Evolutionary conservation across 2,797 vertebrate species (phyloP), one percentile per base, ranked within the genome.

Genomic region (Eulemur coronatus): DNA sequence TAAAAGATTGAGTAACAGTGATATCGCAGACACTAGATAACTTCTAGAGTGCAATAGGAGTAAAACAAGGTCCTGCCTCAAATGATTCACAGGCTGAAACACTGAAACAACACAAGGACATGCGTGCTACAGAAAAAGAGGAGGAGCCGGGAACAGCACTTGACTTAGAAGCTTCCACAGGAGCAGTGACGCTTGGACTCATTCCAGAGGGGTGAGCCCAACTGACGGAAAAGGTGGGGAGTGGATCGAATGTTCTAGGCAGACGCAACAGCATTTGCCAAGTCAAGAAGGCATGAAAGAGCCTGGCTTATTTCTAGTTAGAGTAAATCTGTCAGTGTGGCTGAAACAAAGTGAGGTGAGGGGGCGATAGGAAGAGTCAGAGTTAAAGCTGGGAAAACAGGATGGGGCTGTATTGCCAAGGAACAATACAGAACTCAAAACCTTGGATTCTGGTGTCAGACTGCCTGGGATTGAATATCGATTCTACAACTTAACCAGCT

Each of bases 291-390:
- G 61, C 43, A 46, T 13, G 35, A 79, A 48, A 22, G 55, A 87
- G n/a, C 38, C 94, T 89, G 86, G 93, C 76, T 91, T 93, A 52
- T 61, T 86, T 97, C 94, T 94, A 22, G 52, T 86, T 76, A 91
- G 33, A 91, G 87, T 59, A 57, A 35, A 82, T 76, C 72, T 72
- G 75, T 94, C 92, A 22, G 17, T 20, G 91, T 61, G 78, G 33
- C 88, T 85, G 46, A 91, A 84, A 52, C 20, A 30, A 43, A 76
- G 35, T 38, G 65, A 85, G 38, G 38, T 26, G 55, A 81, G 33
- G 41, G 35, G 30, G 50, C 92, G 87, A 75, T 0, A 59, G 72
- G 65, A 85, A 86, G 75, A 59, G 35, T 89, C 24, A 67, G 26
- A n/a, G 73, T 2, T 22, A 38, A 93, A 50, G 57, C 48, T 79